These are phyloP conservation scores for Anoplius nigerrimus DNA, from an alignment of 2,888 invertebrate species.

Conservation along the genomic window DNA sequence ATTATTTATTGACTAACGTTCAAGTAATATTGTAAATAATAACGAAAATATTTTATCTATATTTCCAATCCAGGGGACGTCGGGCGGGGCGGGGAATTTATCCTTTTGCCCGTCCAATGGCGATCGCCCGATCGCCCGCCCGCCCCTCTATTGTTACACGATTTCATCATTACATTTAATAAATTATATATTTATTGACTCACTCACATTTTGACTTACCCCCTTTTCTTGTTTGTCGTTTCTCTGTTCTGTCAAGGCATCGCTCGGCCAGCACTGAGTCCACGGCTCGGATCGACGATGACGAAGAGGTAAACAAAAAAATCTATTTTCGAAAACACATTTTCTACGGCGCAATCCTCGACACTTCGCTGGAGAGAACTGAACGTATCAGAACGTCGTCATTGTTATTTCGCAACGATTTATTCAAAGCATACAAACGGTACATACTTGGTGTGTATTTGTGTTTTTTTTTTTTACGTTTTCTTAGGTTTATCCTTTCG, in stretches of 20 bases:
- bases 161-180: constrained; percentile 76
- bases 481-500: neutral
- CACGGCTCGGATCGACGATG: neutral
- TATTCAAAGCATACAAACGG: constrained; percentile 75
- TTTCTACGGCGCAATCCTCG: too few species aligned
- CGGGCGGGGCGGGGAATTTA: constrained; percentile 53
- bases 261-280: neutral
- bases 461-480: neutral
- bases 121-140: constrained; percentile 54
- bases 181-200: constrained; percentile 75
- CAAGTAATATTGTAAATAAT: constrained; percentile 74
- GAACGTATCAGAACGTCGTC: constrained; percentile 6
- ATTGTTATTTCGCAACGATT: constrained; percentile 69
- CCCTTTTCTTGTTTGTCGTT: constrained; percentile 24
- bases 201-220: constrained; percentile 61
- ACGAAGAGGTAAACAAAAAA: neutral
- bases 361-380: too few species aligned
- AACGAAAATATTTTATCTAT: constrained; percentile 75
- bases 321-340: too few species aligned
- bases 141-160: constrained; percentile 72
- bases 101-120: constrained; percentile 54
- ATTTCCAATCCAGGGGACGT: constrained; percentile 71
- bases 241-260: neutral
- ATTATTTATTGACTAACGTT: constrained; percentile 74
- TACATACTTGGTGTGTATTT: constrained; percentile 71